Base-by-base conservation (phyloP, 2,888 invertebrate species). In the Glyphotaelius pellucidus region DNA sequence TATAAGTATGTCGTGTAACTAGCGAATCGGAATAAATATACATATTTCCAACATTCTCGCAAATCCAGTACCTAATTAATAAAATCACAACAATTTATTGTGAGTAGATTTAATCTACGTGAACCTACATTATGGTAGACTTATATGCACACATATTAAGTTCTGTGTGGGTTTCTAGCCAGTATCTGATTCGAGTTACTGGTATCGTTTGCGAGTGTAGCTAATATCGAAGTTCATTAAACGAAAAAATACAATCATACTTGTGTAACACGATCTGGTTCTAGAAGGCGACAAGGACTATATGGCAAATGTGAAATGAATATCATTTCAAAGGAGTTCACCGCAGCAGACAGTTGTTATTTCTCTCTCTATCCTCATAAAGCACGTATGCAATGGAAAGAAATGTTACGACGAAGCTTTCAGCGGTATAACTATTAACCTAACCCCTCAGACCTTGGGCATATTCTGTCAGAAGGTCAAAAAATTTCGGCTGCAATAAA, bases 261-360 rank as follows among this genome's bases (percentile, higher is more conserved):
- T 67, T 67, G 67, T 0, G 25, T 9, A n/a, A 25, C 67, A 9
- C n/a, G 67, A n/a, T 67, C 25, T 67, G 25, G 67, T 67, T 67
- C 9, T 25, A 67, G 67, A 67, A 67, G 67, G 67, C 67, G 67
- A 67, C 67, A 25, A 67, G 67, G 67, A 67, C 67, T 67, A n/a
- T 83, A 35, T 83, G 35, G 25, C 35, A 47, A 35, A 35, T 14
- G 87, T 47, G 87, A 87, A 87, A 87, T 47, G 14, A 47, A 87
- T 67, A 87, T 52, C 31, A 87, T 87, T 67, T 87, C 31, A 47
- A 31, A 30, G 47, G 4, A 86, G n/a, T 87, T 87, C 67, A 87
- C 52, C 52, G 67, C 87, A 32, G 31, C 4, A 87, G 52, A 19
- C 2, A 7, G 2, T 67, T 67, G 67, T n/a, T 25, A 67, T 9